Evolutionary conservation across 1,140 invertebrate species (phyloP).

Genomic region (Macrostomum lignano): DNA sequence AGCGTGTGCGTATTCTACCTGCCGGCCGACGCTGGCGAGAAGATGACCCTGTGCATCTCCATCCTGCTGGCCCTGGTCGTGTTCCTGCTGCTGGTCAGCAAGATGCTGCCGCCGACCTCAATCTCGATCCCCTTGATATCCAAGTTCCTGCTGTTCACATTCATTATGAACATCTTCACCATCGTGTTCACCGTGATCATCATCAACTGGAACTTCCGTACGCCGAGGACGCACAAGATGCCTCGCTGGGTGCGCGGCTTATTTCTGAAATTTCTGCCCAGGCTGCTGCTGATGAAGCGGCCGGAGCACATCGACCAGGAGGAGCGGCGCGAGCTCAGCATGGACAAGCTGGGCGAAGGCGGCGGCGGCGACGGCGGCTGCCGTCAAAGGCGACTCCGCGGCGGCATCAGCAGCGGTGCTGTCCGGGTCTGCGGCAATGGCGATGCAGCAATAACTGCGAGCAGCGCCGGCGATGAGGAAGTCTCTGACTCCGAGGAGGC

Average conservation of each 20-base stretch:
- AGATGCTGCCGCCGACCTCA: constrained; percentile 79
- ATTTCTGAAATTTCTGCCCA: constrained; percentile 23
- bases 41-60: constrained; percentile 74
- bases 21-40: constrained; percentile 42
- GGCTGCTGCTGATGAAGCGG: constrained; percentile 20
- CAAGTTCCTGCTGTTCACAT: constrained; percentile 92
- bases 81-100: constrained; percentile 85
- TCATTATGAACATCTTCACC: constrained; percentile 98
- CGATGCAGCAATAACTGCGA: too few species aligned
- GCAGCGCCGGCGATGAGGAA: too few species aligned
- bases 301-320: constrained; percentile 22
- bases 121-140: constrained; percentile 39
- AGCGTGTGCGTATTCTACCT: constrained; percentile 92
- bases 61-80: constrained; percentile 95
- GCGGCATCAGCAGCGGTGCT: too few species aligned
- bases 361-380: too few species aligned
- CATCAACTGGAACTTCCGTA: constrained; percentile 95
- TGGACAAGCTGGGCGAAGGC: too few species aligned
- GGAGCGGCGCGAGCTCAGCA: too few species aligned
- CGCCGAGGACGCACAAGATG: constrained; percentile 43
- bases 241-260: constrained; percentile 20
- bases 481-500: too few species aligned
- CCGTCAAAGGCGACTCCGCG: too few species aligned
- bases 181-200: constrained; percentile 93
- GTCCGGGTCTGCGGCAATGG: too few species aligned